phyloP scores from a whole-genome alignment of 2,888 invertebrate genomes.

The Lasioglossum vierecki region DNA sequence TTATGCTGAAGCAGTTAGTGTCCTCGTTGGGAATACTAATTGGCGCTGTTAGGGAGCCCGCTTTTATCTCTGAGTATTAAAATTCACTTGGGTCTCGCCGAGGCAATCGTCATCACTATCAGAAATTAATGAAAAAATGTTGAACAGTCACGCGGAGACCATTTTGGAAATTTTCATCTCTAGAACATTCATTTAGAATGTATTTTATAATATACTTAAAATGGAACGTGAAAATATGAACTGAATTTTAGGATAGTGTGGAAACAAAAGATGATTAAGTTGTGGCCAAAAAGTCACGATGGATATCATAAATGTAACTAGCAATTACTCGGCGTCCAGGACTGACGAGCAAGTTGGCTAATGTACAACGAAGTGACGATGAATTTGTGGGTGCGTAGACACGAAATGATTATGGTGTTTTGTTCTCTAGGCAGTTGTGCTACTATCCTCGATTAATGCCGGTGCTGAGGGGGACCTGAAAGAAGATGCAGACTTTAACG shows the following conservation, averaged over 20 bases:
- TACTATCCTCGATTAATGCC: conserved; percentile 68
- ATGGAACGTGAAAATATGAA: neutral
- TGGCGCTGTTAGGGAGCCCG: neutral
- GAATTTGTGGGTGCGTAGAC: conserved; percentile 15
- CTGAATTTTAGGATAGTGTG: neutral
- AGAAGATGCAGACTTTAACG: conserved; percentile 63
- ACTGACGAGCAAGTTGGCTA: neutral
- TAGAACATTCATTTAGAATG: too few species aligned
- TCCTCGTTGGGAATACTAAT: conserved; percentile 4
- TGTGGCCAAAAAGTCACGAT: neutral
- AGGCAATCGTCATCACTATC: neutral
- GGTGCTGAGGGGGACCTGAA: conserved; percentile 46
- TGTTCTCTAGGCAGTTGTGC: conserved; percentile 67
- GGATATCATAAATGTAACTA: neutral
- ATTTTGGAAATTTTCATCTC: neutral
- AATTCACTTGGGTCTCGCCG: neutral
- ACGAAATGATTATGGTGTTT: conserved; percentile 43
- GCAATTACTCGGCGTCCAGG: neutral
- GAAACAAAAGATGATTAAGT: neutral
- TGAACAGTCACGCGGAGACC: neutral
- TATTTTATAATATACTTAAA: too few species aligned
- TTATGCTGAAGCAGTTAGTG: neutral
- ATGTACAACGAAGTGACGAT: conserved; percentile 17
- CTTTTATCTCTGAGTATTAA: conserved; percentile 11
- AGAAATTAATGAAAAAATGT: neutral